Percentiles rank a stretch among this genome's conserved stretches.
phyloP scores from a whole-genome alignment of 2,888 invertebrate species.

The Hetaerina titia region DNA sequence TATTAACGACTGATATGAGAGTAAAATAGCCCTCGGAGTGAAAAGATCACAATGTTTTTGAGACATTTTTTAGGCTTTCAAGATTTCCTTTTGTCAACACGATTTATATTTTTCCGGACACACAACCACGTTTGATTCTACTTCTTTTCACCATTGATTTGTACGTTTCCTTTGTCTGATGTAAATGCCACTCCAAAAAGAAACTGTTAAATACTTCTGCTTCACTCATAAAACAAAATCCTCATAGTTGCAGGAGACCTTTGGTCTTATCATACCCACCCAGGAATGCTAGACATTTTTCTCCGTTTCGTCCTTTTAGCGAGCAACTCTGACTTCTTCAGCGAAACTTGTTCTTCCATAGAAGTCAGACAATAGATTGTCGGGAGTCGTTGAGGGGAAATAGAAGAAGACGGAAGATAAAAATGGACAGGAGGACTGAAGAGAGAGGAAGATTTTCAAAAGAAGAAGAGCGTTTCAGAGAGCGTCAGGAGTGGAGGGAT shows the following conservation, averaged over 20 bases:
- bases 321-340: neutral
- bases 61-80: no score
- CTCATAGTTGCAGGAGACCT: neutral
- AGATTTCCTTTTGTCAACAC: no score
- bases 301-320: neutral
- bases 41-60: no score
- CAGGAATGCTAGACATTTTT: neutral
- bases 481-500: neutral
- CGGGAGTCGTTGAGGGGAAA: neutral
- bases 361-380: neutral
- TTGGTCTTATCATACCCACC: neutral
- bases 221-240: no score
- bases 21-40: no score
- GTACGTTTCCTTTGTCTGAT: no score
- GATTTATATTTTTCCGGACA: no score
- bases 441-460: neutral
- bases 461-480: neutral
- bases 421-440: neutral
- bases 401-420: neutral
- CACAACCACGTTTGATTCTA: no score
- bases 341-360: neutral
- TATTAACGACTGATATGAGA: no score
- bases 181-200: no score
- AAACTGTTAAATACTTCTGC: no score
- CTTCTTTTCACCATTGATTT: no score